These are phyloP conservation scores for Drosophila sordidula DNA, from an alignment of 2,888 invertebrate genomes.

Conservation along the genomic window DNA sequence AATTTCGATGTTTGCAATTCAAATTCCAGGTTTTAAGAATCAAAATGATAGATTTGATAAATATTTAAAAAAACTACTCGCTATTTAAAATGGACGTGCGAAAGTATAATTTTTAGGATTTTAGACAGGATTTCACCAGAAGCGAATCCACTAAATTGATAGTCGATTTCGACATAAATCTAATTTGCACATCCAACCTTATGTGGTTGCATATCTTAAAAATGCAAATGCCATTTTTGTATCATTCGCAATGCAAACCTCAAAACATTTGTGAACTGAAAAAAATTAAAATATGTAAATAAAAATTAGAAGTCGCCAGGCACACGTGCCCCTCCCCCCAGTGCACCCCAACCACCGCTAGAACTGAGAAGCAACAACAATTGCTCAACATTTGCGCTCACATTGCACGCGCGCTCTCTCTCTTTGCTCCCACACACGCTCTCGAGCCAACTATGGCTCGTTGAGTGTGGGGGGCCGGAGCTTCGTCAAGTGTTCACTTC, in stretches of 20 bases:
- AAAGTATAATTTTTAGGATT: too few species aligned
- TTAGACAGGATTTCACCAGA: not conserved
- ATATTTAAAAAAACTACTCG: too few species aligned
- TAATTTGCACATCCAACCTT: not conserved
- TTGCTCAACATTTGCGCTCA: slow-evolving; percentile 56
- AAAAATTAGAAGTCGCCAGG: slow-evolving; percentile 48
- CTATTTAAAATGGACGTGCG: too few species aligned
- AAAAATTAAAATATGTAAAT: slow-evolving; percentile 60
- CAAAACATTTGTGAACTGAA: slow-evolving; percentile 48
- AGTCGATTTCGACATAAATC: not conserved
- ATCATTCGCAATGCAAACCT: slow-evolving; percentile 47
- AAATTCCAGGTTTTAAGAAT: too few species aligned
- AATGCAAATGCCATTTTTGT: slow-evolving; percentile 48
- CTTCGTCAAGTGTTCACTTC: slow-evolving; percentile 79
- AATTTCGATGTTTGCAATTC: too few species aligned
- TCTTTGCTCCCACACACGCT: slow-evolving; percentile 32
- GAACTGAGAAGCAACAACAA: slow-evolving; percentile 41
- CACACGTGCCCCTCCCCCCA: slow-evolving; percentile 9
- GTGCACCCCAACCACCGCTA: slow-evolving; percentile 2
- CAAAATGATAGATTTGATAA: too few species aligned
- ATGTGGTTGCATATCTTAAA: slow-evolving; percentile 26
- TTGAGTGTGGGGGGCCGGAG: slow-evolving; percentile 44
- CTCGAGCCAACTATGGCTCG: slow-evolving; percentile 29
- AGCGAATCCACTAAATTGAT: slow-evolving; percentile 5
- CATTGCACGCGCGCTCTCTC: slow-evolving; percentile 24